Conservation (phyloP, 2,797 vertebrate species). For the Chelidonichthys spinosus region DNA sequence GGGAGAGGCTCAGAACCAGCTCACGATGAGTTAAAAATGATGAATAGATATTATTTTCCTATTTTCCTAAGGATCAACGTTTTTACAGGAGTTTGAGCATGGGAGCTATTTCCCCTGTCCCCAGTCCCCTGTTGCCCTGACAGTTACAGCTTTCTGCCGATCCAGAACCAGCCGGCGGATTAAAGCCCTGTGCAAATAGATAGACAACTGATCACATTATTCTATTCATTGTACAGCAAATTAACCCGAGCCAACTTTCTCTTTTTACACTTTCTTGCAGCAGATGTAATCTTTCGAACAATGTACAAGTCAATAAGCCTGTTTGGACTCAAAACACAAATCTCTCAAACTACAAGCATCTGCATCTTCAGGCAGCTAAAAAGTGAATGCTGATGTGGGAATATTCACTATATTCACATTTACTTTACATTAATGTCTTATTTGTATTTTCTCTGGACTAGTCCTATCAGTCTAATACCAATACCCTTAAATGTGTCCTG, state of each 20-base stretch:
- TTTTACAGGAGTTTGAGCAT: conserved; percentile 62
- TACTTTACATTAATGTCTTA: too few species aligned
- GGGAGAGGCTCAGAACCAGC: conserved; percentile 7
- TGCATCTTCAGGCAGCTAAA: conserved; percentile 1
- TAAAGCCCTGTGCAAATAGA: conserved; percentile 5
- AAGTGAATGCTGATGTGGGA: not conserved
- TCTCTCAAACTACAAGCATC: not conserved
- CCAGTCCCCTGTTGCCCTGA: not conserved
- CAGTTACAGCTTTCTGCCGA: conserved; percentile 38
- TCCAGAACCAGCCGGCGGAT: conserved; percentile 29
- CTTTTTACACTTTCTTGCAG: conserved; percentile 1
- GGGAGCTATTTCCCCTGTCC: conserved; percentile 45
- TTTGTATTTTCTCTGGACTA: too few species aligned
- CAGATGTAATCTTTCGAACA: conserved; percentile 27
- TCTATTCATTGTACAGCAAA: not conserved
- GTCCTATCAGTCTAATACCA: not conserved
- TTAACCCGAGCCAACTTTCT: not conserved
- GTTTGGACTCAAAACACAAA: conserved; percentile 2
- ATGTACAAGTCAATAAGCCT: conserved; percentile 20
- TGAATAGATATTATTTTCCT: conserved; percentile 66
- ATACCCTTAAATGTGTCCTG: too few species aligned
- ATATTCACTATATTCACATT: not conserved
- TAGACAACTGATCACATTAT: not conserved
- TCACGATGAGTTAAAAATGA: conserved; percentile 72
- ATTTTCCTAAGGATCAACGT: conserved; percentile 57